These are phyloP conservation scores for Colaptes auratus DNA, from an alignment of 2,113 vertebrate species.

Conservation along the genomic window DNA sequence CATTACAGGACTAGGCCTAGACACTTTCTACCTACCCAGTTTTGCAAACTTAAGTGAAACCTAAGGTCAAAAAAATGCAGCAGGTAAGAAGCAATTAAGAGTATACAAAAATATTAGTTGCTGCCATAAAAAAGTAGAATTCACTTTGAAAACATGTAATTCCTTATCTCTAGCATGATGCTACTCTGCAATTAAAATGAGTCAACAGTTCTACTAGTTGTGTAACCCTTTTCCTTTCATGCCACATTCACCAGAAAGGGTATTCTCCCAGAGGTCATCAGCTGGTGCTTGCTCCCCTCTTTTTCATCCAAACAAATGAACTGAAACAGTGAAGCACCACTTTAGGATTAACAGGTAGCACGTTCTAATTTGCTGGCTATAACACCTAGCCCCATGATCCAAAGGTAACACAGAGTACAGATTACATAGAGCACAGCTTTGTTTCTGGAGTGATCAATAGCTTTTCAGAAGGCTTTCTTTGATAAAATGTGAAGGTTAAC, in stretches of 20 bases:
- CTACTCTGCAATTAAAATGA: background rate
- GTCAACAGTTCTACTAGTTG: too few species aligned
- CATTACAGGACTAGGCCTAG: too few species aligned
- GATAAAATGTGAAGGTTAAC: too few species aligned
- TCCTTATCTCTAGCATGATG: background rate
- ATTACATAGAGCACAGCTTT: rapidly evolving
- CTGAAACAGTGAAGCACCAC: background rate
- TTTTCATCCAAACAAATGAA: background rate
- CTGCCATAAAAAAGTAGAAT: background rate
- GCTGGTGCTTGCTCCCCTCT: rapidly evolving
- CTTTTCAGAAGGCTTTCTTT: background rate
- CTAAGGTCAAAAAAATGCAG: too few species aligned
- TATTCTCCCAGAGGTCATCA: background rate
- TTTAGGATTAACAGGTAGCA: rapidly evolving
- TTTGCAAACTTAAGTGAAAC: too few species aligned
- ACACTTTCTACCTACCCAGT: too few species aligned
- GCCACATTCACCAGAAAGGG: too few species aligned
- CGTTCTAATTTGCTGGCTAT: rapidly evolving
- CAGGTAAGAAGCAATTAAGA: too few species aligned
- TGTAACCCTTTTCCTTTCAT: background rate
- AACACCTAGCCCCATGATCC: rapidly evolving
- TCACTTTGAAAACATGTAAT: background rate
- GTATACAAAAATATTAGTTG: background rate
- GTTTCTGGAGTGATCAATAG: rapidly evolving
- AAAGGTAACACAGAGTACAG: too few species aligned